Conservation (phyloP, 2,113 vertebrate genomes). For the Rhagologus leucostigma region DNA sequence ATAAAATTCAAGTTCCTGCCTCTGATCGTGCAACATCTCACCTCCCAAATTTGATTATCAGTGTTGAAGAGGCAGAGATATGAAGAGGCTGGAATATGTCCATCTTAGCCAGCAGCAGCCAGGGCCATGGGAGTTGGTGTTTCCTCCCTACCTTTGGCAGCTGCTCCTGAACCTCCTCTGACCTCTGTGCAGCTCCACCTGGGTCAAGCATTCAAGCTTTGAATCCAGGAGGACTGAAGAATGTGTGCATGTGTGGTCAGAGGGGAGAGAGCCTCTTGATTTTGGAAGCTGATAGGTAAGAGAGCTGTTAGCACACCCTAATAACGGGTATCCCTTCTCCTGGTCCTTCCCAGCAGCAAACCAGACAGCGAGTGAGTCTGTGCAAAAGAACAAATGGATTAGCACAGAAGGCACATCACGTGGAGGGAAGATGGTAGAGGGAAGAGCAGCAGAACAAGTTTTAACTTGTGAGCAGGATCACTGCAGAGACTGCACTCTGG, state of each 20-base stretch:
- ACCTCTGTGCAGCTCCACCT: neutral
- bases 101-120: neutral
- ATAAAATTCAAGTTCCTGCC: neutral
- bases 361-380: neutral
- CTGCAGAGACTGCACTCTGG: neutral
- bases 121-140: neutral
- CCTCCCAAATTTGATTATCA: neutral
- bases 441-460: neutral
- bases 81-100: neutral
- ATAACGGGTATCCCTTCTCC: fast-evolving
- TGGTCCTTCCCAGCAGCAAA: neutral
- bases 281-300: neutral
- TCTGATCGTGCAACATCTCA: neutral
- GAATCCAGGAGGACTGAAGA: neutral
- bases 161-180: neutral
- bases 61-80: neutral
- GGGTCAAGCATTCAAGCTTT: neutral
- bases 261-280: neutral
- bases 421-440: neutral
- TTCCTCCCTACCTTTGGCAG: neutral
- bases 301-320: neutral
- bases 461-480: neutral
- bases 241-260: neutral
- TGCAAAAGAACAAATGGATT: neutral
- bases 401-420: neutral